Percentiles rank a stretch among this genome's conserved stretches.
These are phyloP conservation scores for Dinoponera quadriceps DNA, from an alignment of 1,140 invertebrate genomes.

Conservation along the genomic window DNA sequence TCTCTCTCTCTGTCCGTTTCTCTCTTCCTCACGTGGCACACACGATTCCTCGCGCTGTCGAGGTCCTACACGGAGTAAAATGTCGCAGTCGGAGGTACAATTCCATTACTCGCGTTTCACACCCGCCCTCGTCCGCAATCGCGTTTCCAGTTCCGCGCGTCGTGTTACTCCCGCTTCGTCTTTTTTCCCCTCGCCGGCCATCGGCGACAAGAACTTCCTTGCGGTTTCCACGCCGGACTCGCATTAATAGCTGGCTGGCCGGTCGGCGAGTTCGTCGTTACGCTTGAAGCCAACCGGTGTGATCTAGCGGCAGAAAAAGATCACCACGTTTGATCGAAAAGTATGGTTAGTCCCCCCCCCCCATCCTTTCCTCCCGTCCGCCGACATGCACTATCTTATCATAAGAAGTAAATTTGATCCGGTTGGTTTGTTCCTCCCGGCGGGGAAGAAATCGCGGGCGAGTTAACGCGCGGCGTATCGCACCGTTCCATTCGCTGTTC, in stretches of 20 bases:
- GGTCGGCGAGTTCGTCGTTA: slow-evolving; percentile 37
- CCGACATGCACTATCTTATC: neutral
- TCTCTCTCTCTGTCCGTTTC: neutral
- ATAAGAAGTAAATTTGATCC: neutral
- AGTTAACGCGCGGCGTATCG: neutral
- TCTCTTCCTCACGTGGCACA: neutral
- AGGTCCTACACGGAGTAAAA: slow-evolving; percentile 44
- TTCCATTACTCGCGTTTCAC: slow-evolving; percentile 65
- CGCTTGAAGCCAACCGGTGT: slow-evolving; percentile 20
- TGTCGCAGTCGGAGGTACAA: slow-evolving; percentile 55
- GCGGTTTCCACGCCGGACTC: slow-evolving; percentile 40
- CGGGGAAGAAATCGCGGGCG: neutral
- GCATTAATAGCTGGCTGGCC: slow-evolving; percentile 62
- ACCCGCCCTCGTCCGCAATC: slow-evolving; percentile 54
- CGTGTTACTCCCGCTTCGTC: slow-evolving; percentile 37
- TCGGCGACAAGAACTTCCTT: slow-evolving; percentile 1
- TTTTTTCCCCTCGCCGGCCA: slow-evolving; percentile 3
- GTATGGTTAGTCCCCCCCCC: neutral
- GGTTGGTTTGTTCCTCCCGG: neutral
- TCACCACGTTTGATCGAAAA: slow-evolving; percentile 13
- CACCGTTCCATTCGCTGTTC: neutral
- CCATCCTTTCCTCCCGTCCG: too few relatives aligned
- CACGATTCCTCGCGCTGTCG: slow-evolving; percentile 18
- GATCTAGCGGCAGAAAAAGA: neutral
- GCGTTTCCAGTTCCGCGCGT: slow-evolving; percentile 62